phyloP scores from a whole-genome alignment of 2,113 vertebrate genomes.

The Laticauda laticaudata region DNA sequence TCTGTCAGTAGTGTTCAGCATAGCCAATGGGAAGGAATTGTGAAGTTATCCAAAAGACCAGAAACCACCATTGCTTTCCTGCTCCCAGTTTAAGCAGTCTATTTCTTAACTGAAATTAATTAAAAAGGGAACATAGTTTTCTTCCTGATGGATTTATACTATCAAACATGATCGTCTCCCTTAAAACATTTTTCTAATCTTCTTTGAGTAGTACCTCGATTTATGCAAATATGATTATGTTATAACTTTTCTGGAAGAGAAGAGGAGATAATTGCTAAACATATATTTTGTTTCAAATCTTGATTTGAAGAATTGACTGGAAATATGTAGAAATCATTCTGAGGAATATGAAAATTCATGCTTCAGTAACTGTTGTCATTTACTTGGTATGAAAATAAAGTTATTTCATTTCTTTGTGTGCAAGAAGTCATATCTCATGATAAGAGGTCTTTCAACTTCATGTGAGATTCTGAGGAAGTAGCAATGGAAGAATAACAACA shows the following conservation, averaged over 20 bases:
- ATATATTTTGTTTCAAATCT: not conserved
- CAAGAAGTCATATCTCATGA: not conserved
- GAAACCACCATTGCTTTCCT: not conserved
- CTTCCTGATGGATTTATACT: not conserved
- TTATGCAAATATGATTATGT: not conserved
- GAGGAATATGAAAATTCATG: not conserved
- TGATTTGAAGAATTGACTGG: not conserved
- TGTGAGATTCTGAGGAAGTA: not conserved
- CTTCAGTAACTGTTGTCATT: not conserved
- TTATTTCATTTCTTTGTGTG: not conserved
- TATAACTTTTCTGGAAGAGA: not conserved
- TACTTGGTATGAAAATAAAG: not conserved
- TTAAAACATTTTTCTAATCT: not conserved
- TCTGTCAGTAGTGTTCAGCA: not conserved
- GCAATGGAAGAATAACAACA: not conserved
- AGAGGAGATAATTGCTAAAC: not conserved
- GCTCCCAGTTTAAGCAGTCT: not conserved
- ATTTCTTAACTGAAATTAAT: not conserved
- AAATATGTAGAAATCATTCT: not conserved
- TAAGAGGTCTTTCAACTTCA: not conserved
- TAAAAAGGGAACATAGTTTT: not conserved
- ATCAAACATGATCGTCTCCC: not conserved
- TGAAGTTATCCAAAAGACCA: not conserved
- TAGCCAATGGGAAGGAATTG: not conserved
- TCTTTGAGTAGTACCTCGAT: not conserved